Percentiles rank a stretch among this genome's conserved stretches.
Conservation (phyloP, 2,797 vertebrate genomes). For the Dromococcyx pavoninus region DNA sequence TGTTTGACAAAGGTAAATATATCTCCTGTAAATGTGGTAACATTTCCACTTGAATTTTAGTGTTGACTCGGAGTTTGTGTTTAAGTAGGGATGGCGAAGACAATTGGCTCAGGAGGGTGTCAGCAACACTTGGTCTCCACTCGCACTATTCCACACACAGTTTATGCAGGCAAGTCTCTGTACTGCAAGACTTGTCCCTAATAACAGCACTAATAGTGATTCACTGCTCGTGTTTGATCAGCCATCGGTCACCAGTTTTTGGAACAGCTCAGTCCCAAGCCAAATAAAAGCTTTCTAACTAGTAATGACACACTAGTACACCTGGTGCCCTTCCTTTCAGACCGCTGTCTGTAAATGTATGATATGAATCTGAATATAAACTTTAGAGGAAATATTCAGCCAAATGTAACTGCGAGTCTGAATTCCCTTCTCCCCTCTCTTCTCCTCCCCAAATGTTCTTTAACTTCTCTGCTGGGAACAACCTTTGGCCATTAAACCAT, state of each 20-base stretch:
- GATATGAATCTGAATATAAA: neutral
- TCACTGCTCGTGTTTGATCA: neutral
- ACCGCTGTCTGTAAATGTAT: neutral
- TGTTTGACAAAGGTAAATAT: neutral
- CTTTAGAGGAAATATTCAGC: slow-evolving; percentile 4
- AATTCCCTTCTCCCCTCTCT: neutral
- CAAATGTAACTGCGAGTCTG: neutral
- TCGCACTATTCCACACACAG: neutral
- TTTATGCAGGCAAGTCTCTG: neutral
- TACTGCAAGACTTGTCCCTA: neutral
- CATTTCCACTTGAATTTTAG: neutral
- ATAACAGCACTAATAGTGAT: neutral
- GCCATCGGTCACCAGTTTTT: neutral
- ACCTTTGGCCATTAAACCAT: neutral
- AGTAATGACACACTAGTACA: neutral
- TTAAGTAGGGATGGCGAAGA: neutral
- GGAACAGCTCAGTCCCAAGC: neutral
- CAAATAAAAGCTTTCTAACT: neutral
- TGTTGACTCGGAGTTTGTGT: neutral
- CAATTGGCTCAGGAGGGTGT: neutral
- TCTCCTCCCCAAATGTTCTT: neutral
- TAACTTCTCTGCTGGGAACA: slow-evolving; percentile 10
- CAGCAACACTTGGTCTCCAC: fast-evolving
- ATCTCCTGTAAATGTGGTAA: neutral
- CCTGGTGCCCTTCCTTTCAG: neutral